A percentile compares a stretch with the other conserved stretches of the same genome.
Evolutionary conservation across 2,797 vertebrate genomes (phyloP).

Genomic region (Enteromius anoplus): DNA sequence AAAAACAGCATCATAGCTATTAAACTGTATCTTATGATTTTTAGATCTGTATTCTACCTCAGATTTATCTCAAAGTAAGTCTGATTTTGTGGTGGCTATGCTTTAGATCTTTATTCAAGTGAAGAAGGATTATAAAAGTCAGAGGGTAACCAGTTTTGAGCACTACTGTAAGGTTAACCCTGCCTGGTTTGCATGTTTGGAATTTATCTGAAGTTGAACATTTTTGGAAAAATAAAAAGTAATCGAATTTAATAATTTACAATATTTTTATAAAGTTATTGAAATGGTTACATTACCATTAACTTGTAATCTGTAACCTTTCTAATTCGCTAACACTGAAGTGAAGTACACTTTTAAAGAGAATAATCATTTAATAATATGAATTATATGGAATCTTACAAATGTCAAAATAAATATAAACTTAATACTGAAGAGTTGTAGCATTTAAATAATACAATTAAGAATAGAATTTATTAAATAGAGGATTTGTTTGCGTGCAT

Average conservation of each 20-base stretch:
- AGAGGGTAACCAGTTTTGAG: not conserved
- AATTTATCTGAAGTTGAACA: not conserved
- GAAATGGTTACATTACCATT: not conserved
- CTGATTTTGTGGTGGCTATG: not conserved
- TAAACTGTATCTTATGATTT: not conserved
- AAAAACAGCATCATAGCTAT: not conserved
- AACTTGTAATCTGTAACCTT: not conserved
- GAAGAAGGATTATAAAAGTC: not conserved
- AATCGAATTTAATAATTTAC: not conserved
- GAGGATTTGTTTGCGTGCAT: not conserved
- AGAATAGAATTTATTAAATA: not conserved
- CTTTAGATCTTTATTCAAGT: not conserved
- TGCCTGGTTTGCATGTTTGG: not conserved
- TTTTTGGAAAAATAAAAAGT: not conserved
- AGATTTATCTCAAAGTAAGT: not conserved
- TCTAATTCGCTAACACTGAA: not conserved
- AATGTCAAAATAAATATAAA: not conserved
- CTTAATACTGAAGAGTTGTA: not conserved
- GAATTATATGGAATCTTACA: not conserved
- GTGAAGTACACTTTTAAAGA: not conserved
- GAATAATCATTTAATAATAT: not conserved
- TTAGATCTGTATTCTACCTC: not conserved
- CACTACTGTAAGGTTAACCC: not conserved
- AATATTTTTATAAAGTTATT: not conserved
- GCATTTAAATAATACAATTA: not conserved